Percentiles rank a stretch among this genome's conserved stretches.
Evolutionary conservation across 2,797 vertebrate species (phyloP).

Genomic region (Toxotes lorentzi): DNA sequence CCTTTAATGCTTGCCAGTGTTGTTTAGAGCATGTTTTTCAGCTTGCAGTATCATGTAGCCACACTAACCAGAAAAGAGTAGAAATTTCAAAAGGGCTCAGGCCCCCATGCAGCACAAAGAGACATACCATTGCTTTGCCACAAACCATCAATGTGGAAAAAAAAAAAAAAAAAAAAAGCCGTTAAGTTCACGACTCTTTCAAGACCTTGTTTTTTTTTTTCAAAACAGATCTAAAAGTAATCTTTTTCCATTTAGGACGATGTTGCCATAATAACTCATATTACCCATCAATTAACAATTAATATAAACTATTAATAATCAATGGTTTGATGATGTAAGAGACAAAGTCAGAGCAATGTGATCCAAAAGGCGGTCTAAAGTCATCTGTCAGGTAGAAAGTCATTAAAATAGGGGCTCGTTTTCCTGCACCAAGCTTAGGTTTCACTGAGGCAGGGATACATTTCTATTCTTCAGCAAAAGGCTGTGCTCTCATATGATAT

Average conservation of each 20-base stretch:
- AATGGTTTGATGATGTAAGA: conserved; percentile 86
- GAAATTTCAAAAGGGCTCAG: conserved; percentile 54
- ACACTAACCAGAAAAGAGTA: conserved; percentile 58
- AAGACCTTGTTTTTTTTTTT: conserved; percentile 5
- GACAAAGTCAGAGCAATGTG: conserved; percentile 87
- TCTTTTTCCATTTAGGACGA: conserved; percentile 16
- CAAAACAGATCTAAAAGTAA: background rate
- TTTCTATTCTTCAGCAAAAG: conserved; percentile 85
- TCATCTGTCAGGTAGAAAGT: conserved; percentile 90
- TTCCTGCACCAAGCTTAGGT: conserved; percentile 81
- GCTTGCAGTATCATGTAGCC: conserved; percentile 54
- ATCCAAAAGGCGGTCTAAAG: conserved; percentile 87
- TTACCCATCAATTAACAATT: conserved; percentile 80
- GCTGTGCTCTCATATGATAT: conserved; percentile 80
- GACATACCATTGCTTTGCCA: conserved; percentile 28
- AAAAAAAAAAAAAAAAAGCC: background rate
- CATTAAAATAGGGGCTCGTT: conserved; percentile 86
- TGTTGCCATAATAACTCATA: conserved; percentile 56
- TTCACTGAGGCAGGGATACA: conserved; percentile 82
- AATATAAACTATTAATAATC: conserved; percentile 88
- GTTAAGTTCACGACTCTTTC: background rate
- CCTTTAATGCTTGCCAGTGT: conserved; percentile 50
- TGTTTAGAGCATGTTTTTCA: conserved; percentile 60
- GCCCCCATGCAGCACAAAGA: conserved; percentile 24
- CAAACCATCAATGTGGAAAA: conserved; percentile 25